Evolutionary conservation across 2,888 invertebrate genomes (phyloP).

Genomic region (Parelbella ahira): DNA sequence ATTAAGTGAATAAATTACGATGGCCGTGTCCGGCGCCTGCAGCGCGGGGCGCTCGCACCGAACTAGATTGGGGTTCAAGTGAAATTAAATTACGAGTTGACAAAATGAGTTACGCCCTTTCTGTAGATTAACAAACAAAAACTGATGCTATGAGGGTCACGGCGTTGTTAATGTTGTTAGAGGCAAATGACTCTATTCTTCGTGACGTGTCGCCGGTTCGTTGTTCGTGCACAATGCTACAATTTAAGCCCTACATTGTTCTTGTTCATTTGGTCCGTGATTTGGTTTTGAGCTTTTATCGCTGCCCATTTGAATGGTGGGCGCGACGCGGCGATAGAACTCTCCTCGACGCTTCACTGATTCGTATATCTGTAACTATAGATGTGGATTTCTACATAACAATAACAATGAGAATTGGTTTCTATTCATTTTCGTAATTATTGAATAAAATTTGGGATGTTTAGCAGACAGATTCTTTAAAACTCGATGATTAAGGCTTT

Average conservation of each 20-base stretch:
- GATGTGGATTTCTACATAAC: too few species aligned
- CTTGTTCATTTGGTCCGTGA: conserved; percentile 62
- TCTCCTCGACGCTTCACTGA: conserved; percentile 32
- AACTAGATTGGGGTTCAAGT: conserved; percentile 58
- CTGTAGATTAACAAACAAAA: conserved; percentile 81
- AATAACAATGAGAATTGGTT: too few species aligned
- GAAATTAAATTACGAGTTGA: conserved; percentile 79
- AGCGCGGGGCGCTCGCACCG: conserved; percentile 39
- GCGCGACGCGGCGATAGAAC: conserved; percentile 29
- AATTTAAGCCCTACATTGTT: conserved; percentile 70
- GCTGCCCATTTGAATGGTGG: conserved; percentile 51
- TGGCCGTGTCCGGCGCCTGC: conserved; percentile 53
- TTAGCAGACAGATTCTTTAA: too few species aligned
- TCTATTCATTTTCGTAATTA: too few species aligned
- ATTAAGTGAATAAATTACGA: conserved; percentile 63
- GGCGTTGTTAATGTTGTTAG: conserved; percentile 71
- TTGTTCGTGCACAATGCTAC: conserved; percentile 62
- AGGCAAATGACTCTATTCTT: conserved; percentile 78
- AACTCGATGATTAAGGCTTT: too few species aligned
- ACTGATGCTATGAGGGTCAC: conserved; percentile 76
- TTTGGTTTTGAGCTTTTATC: conserved; percentile 72
- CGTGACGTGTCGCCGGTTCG: conserved; percentile 51
- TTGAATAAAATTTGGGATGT: too few species aligned
- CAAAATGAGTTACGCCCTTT: conserved; percentile 80
- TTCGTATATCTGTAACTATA: neutral